Evolutionary conservation across 2,888 invertebrate genomes (phyloP), one percentile per base, ranked within the genome.

Genomic region (Hypomecis atomaria): DNA sequence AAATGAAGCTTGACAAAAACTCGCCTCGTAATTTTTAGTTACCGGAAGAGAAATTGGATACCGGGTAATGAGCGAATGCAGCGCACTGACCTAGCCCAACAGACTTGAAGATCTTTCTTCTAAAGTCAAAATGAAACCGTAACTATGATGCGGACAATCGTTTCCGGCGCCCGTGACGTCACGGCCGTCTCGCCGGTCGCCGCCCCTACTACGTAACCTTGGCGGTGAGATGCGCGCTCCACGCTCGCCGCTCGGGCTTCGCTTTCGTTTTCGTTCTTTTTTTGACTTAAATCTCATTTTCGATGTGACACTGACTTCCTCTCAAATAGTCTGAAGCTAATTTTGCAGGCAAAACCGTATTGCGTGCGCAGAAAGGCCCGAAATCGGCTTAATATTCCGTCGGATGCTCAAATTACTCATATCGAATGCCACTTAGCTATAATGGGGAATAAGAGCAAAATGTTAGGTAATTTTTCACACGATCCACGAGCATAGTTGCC

Each of bases 101-200:
- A 83, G 76, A 65, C 75, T 75, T 78, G 79, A 78, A 86, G 77
- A 85, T 90, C 92, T 92, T 90, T 92, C 91, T 89, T 92, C 88
- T 90, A 90, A 90, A 90, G 84, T 90, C 89, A 89, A 91, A 92
- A 88, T 89, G 89, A 90, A 86, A 90, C 90, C 88, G 90, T 91
- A 88, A 88, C 90, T 92, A 91, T 89, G 87, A 89, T 77, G 85
- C 89, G 89, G 87, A 85, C 85, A 83, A 84, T 85, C 87, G 88
- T 89, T 90, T 92, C 92, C 91, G 91, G 90, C 91, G 92, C 90
- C 91, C 85, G 90, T 92, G 91, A 92, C 92, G 92, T 92, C 90
- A 91, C 79, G 70, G 73, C 78, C 81, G 88, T 86, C 89, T 84
- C 87, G 86, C 85, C 88, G 89, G 86, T 86, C 88, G 89, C 87